Evolutionary conservation across 2,113 vertebrate genomes (phyloP), one percentile per base, ranked within the genome.

Genomic region (Alosa alosa): DNA sequence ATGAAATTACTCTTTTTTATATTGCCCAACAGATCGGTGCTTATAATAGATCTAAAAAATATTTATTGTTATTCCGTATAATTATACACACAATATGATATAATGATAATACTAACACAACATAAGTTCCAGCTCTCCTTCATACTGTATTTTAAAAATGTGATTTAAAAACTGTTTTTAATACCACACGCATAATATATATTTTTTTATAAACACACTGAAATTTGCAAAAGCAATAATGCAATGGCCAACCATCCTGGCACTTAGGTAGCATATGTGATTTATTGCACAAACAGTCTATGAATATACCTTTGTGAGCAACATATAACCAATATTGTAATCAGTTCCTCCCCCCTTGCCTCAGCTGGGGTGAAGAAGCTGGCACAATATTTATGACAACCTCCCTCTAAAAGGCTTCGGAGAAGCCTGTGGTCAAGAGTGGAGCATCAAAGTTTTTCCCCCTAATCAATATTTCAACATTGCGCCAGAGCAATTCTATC

Each of bases 381-480:
- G 92, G 91, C 90, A 92, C 93, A 93, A 94, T 95, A 95, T 96
- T 96, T 96, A 96, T 94, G 92, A 85, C 89, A 92, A 64, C 92
- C 94, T 94, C 94, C 93, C 39, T 78, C 94, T 96, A 95, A 97
- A 96, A 96, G 95, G 94, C 94, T 78, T 95, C 95, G 94, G 86
- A 86, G 89, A 93, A 89, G 95, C 93, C 93, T 93, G 91, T 82
- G 92, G 88, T 94, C 96, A 94, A 39, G 93, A 93, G 93, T 93
- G 89, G 93, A 92, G 91, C 91, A 78, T 89, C 90, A 89, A 93
- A 93, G 90, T 94, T 96, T 91, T 39, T 11, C 72, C 68, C 36
- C 90, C 90, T 94, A 95, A 96, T 96, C 95, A 96, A 96, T 96
- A 96, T 96, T 96, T 96, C 96, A 95, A 94, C 92, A 94, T 95